A percentile compares a stretch with the other conserved stretches of the same genome.
Evolutionary conservation across 2,888 invertebrate genomes (phyloP).

Genomic region (Altica lythri): DNA sequence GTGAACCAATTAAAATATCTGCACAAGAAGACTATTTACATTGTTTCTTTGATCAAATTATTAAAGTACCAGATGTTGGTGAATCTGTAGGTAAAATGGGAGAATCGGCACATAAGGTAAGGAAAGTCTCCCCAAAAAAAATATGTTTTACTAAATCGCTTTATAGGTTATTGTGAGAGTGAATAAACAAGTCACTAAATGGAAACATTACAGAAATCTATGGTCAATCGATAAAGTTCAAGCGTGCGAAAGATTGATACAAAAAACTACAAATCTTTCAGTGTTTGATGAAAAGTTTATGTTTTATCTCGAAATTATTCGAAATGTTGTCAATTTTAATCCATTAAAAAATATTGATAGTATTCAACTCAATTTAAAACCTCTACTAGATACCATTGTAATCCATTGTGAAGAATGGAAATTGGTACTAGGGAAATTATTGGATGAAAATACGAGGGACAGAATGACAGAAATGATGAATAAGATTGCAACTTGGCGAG

Average conservation of each 20-base stretch:
- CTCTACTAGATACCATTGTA: constrained; percentile 71
- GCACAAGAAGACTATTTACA: constrained; percentile 66
- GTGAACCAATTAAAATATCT: constrained; percentile 65
- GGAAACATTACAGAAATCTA: constrained; percentile 74
- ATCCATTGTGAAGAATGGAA: constrained; percentile 83
- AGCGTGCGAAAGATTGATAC: constrained; percentile 78
- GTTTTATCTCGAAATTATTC: constrained; percentile 77
- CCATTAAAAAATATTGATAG: constrained; percentile 69
- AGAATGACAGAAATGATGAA: constrained; percentile 72
- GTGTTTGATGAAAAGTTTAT: constrained; percentile 84
- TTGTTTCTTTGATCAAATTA: constrained; percentile 80
- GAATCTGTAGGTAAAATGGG: constrained; percentile 70
- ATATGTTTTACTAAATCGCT: neutral
- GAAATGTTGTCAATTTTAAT: constrained; percentile 58
- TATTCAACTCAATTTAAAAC: constrained; percentile 74
- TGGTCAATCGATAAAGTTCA: constrained; percentile 77
- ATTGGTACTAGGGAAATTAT: constrained; percentile 69
- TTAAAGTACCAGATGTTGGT: constrained; percentile 71
- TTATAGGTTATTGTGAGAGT: constrained; percentile 65
- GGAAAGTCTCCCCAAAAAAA: neutral
- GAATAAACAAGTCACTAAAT: constrained; percentile 65
- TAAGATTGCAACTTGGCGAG: constrained; percentile 65
- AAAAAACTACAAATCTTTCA: constrained; percentile 65
- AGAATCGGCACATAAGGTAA: constrained; percentile 64
- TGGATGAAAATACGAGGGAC: constrained; percentile 69